These are phyloP conservation scores for Drosophila ananassae DNA, from an alignment of 1,140 invertebrate genomes.

Conservation along the genomic window DNA sequence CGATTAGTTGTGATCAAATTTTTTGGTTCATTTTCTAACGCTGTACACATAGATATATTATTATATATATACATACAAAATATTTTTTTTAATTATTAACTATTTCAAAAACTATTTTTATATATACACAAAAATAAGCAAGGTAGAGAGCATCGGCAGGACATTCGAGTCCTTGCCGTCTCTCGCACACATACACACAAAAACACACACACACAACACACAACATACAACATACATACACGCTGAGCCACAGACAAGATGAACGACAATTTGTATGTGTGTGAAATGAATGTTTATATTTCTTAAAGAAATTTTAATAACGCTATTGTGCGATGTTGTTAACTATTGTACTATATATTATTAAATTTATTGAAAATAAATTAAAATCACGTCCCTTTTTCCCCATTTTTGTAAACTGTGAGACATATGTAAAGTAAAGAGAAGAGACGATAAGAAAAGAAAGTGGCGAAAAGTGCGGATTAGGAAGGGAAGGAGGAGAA, in stretches of 20 bases:
- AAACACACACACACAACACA: constrained; percentile 33
- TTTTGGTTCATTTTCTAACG: constrained; percentile 42
- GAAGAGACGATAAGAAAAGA: background rate
- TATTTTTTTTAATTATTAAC: constrained; percentile 63
- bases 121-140: constrained; percentile 44
- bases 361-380: constrained; percentile 64
- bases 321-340: constrained; percentile 84
- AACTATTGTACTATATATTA: constrained; percentile 81
- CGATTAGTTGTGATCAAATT: constrained; percentile 46
- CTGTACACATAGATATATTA: constrained; percentile 38
- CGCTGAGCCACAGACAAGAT: constrained; percentile 41
- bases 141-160: constrained; percentile 1
- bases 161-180: constrained; percentile 19
- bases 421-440: constrained; percentile 23
- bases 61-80: constrained; percentile 33
- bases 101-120: constrained; percentile 71
- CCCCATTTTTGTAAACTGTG: constrained; percentile 34
- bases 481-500: background rate
- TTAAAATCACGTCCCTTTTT: constrained; percentile 56
- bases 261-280: constrained; percentile 74
- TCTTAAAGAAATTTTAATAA: constrained; percentile 84
- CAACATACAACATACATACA: constrained; percentile 15
- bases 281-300: constrained; percentile 82
- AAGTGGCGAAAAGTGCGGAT: constrained; percentile 6
- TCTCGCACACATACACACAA: constrained; percentile 27